Evolutionary conservation across 2,797 vertebrate genomes (phyloP).

Genomic region (Falco peregrinus): DNA sequence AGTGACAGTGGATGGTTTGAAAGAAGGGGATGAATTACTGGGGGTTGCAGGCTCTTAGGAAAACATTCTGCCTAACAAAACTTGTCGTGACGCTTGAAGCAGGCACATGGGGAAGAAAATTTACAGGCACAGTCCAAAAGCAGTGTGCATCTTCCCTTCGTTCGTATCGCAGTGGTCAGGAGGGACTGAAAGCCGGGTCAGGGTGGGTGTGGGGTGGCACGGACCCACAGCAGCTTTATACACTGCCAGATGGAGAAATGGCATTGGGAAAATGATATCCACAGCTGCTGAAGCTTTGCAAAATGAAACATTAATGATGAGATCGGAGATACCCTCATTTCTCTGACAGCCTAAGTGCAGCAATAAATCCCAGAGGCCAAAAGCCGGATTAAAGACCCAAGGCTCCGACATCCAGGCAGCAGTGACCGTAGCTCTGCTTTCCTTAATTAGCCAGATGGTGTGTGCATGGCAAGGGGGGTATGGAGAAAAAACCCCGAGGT

Average conservation of each 20-base stretch:
- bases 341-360: neutral
- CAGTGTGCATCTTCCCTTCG: neutral
- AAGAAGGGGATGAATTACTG: neutral
- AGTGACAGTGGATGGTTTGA: neutral
- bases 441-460: too few species aligned
- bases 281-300: neutral
- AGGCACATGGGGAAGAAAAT: neutral
- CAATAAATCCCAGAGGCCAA: neutral
- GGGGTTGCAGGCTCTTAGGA: neutral
- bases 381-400: neutral
- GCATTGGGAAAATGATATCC: neutral
- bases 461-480: neutral
- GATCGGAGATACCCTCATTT: rapidly evolving
- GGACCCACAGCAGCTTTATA: neutral
- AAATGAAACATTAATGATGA: too few species aligned
- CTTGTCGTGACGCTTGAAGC: too few species aligned
- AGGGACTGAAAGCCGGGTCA: neutral
- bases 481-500: neutral
- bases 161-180: rapidly evolving
- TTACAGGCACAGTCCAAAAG: neutral
- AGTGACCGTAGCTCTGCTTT: neutral
- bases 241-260: constrained; percentile 29
- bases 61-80: neutral
- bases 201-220: rapidly evolving
- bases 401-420: neutral